Percentiles rank a stretch among this genome's conserved stretches.
Evolutionary conservation across 2,113 vertebrate genomes (phyloP).

Genomic region (Tachycineta bicolor): DNA sequence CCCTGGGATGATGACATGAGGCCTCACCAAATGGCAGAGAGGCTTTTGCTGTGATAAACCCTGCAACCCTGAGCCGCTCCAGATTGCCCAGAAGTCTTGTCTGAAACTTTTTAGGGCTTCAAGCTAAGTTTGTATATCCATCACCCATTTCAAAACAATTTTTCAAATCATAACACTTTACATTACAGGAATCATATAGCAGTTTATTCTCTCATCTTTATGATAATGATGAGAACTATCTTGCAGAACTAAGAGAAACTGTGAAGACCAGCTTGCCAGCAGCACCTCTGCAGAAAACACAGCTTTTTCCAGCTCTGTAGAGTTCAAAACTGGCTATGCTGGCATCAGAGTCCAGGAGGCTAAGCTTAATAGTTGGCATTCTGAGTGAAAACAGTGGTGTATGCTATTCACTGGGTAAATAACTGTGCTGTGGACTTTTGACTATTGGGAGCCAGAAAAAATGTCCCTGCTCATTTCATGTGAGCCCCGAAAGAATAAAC

Average conservation of each 20-base stretch:
- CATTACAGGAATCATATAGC: not conserved
- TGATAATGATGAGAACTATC: accelerated
- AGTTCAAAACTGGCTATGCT: not conserved
- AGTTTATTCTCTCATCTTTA: not conserved
- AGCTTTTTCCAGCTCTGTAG: not conserved
- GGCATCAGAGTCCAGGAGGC: not conserved
- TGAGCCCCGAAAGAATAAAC: not conserved
- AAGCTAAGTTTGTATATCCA: accelerated
- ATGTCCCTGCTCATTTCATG: not conserved
- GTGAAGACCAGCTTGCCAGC: not conserved
- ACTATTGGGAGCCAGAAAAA: not conserved
- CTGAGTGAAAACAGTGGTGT: not conserved
- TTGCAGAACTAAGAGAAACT: not conserved
- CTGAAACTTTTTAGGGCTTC: not conserved
- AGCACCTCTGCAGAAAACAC: not conserved
- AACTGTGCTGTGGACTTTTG: not conserved
- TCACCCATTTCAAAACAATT: not conserved
- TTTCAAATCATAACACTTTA: not conserved
- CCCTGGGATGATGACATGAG: accelerated
- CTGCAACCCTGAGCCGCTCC: not conserved
- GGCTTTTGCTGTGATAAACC: not conserved
- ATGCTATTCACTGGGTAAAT: not conserved
- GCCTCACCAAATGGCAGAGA: not conserved
- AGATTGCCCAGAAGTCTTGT: not conserved
- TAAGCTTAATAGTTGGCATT: not conserved